Conservation (phyloP, 1,140 invertebrate genomes). For the Pomacea maculata region DNA sequence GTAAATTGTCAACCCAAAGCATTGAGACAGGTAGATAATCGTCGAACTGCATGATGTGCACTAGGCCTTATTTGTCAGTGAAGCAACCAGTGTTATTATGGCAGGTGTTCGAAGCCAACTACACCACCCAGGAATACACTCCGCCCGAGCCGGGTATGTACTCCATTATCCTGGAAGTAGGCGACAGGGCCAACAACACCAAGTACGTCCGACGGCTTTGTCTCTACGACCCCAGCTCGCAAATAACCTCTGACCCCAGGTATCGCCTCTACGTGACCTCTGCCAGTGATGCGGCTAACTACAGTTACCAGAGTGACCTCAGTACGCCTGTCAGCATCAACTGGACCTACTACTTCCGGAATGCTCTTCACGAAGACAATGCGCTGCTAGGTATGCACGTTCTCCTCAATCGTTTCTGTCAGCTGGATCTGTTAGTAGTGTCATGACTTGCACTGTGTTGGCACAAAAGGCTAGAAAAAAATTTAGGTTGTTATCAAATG, state of each 20-base stretch:
- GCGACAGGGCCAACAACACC: conserved; percentile 35
- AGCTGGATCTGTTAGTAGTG: no score
- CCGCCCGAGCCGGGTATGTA: conserved; percentile 35
- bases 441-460: no score
- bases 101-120: background rate
- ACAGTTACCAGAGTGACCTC: conserved; percentile 18
- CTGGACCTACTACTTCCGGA: conserved; percentile 35
- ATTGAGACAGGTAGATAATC: no score
- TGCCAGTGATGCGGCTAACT: conserved; percentile 12
- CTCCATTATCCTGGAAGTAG: conserved; percentile 31
- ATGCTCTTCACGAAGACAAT: conserved; percentile 29
- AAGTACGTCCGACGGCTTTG: conserved; percentile 24
- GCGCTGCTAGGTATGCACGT: conserved; percentile 15
- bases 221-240: conserved; percentile 57
- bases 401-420: no score
- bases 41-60: background rate
- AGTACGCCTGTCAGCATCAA: background rate
- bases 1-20: no score
- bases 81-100: no score
- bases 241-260: conserved; percentile 83
- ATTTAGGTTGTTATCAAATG: no score
- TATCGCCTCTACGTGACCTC: conserved; percentile 74
- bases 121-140: conserved; percentile 1
- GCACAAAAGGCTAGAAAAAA: no score
- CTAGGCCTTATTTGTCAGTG: no score